Percentiles rank a stretch among this genome's conserved stretches.
Evolutionary conservation across 2,113 vertebrate genomes (phyloP).

Genomic region (Trematomus loennbergii): DNA sequence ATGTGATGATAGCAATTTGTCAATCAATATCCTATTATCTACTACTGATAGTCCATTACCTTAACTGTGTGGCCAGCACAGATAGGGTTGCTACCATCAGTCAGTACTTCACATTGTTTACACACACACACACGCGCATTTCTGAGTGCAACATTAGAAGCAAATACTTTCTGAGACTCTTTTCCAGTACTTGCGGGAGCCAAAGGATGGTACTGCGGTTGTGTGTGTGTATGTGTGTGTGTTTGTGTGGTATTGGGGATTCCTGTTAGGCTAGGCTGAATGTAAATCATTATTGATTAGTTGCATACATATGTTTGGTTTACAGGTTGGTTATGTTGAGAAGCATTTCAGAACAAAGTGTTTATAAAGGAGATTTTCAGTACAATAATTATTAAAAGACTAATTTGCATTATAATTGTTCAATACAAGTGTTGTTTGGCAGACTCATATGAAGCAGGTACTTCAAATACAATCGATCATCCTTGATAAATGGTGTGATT

Average conservation of each 20-base stretch:
- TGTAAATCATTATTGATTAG: neutral
- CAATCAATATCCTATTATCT: too few relatives aligned
- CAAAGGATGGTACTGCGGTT: too few relatives aligned
- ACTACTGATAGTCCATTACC: too few relatives aligned
- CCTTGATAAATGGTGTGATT: neutral
- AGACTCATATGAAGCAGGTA: neutral
- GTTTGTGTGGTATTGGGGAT: neutral
- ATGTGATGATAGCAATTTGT: too few relatives aligned
- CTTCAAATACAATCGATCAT: neutral
- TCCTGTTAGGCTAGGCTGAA: neutral
- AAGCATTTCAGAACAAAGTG: neutral
- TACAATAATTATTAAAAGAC: neutral
- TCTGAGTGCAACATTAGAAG: neutral
- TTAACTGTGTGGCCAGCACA: too few relatives aligned
- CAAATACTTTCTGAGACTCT: conserved; percentile 17
- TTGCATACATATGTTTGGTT: neutral
- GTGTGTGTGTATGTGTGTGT: too few relatives aligned
- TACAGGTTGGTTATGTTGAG: conserved; percentile 1
- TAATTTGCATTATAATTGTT: neutral
- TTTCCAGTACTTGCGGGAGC: conserved; percentile 39
- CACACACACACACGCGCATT: conserved; percentile 20
- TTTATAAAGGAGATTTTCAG: neutral
- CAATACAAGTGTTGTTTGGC: neutral
- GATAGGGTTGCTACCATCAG: too few relatives aligned
- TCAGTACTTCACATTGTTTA: neutral